Conservation (phyloP, 2,888 invertebrate genomes). For the Megalurothrips usitatus region DNA sequence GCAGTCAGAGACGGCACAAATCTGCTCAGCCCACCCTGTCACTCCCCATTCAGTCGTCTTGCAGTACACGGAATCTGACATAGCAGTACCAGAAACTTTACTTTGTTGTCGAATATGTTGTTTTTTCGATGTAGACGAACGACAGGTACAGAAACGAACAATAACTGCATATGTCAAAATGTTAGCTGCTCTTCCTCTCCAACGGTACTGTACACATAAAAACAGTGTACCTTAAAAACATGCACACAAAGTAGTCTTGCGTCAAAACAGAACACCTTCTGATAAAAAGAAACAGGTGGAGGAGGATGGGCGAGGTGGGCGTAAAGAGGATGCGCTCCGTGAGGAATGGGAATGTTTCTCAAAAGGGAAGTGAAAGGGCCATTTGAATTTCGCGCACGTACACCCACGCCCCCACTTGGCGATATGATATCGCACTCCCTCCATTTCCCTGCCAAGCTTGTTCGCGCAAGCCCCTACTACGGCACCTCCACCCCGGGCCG, state of each 20-base stretch:
- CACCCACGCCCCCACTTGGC: constrained; percentile 8
- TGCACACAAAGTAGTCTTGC: background rate
- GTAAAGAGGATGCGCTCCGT: background rate
- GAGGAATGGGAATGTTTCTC: background rate
- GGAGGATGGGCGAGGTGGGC: background rate
- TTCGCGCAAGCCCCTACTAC: background rate
- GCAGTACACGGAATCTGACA: too few species aligned
- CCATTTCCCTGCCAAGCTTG: background rate
- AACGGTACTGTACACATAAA: too few species aligned
- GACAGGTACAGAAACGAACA: too few species aligned
- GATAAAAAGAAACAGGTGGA: background rate
- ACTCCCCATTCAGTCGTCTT: too few species aligned
- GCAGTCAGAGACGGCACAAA: too few species aligned
- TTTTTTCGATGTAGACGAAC: too few species aligned
- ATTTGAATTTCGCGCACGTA: constrained; percentile 23
- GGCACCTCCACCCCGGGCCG: background rate
- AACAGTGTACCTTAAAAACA: too few species aligned
- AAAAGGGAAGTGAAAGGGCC: background rate
- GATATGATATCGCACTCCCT: background rate
- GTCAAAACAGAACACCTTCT: constrained; percentile 9
- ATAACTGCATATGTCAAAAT: too few species aligned
- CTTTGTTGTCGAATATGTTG: too few species aligned
- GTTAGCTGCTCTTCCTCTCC: too few species aligned
- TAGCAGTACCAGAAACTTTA: too few species aligned
- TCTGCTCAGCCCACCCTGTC: too few species aligned